Conservation (phyloP, 2,888 invertebrate species). For the Cepaea hortensis region DNA sequence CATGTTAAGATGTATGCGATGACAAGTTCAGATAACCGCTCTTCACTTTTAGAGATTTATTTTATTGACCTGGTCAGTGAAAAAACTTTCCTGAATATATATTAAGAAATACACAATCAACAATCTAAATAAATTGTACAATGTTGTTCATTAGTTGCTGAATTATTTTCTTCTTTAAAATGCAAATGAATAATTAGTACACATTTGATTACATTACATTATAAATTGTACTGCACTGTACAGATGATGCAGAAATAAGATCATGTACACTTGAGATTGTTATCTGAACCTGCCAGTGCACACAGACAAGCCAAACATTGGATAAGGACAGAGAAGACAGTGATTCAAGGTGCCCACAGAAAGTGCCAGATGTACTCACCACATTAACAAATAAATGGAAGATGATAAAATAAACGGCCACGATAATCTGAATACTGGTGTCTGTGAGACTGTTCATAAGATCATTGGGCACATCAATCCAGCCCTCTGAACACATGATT, state of each 20-base stretch:
- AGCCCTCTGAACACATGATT: conserved; percentile 75
- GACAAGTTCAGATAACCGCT: conserved; percentile 8
- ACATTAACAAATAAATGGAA: conserved; percentile 67
- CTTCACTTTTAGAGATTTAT: neutral
- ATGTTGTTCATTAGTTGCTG: too few relatives aligned
- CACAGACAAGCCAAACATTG: neutral
- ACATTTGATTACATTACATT: too few relatives aligned
- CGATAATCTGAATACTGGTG: conserved; percentile 55
- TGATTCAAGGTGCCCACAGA: neutral
- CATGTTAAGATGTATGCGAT: neutral
- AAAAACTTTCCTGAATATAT: too few relatives aligned
- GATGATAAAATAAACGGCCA: conserved; percentile 69
- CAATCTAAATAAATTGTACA: too few relatives aligned
- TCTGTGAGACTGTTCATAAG: conserved; percentile 60
- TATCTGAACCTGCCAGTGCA: neutral
- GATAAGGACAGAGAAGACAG: neutral
- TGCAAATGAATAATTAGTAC: too few relatives aligned
- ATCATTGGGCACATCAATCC: conserved; percentile 73
- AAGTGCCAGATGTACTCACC: conserved; percentile 49
- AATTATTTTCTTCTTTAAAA: too few relatives aligned
- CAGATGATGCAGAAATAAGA: neutral
- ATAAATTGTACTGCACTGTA: too few relatives aligned
- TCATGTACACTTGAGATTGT: neutral
- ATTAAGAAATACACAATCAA: too few relatives aligned
- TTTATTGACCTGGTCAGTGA: too few relatives aligned